Conservation (phyloP, 2,797 vertebrate species). For the Gallirallus australis region DNA sequence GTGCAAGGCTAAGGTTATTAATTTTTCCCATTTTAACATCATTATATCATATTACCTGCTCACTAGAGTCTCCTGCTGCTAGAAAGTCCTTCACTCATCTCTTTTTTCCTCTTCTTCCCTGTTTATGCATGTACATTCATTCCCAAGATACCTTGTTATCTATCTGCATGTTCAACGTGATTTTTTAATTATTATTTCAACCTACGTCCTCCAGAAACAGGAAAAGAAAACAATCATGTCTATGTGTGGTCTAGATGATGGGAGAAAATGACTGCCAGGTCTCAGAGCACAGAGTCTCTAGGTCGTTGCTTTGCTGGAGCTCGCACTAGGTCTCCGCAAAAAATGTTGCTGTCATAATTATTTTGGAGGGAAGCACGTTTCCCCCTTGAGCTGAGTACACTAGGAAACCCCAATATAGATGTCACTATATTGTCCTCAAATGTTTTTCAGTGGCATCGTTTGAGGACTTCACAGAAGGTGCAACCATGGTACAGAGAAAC, state of each 20-base stretch:
- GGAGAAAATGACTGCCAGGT: neutral
- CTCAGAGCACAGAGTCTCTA: neutral
- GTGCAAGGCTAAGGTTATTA: neutral
- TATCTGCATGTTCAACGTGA: neutral
- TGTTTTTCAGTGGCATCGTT: neutral
- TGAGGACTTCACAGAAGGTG: neutral
- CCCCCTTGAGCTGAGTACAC: neutral
- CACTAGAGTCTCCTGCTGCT: neutral
- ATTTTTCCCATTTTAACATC: neutral
- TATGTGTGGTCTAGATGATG: neutral
- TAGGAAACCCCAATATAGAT: neutral
- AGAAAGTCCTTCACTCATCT: neutral
- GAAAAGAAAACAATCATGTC: neutral
- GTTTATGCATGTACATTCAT: neutral
- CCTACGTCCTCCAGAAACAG: neutral
- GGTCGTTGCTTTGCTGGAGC: neutral
- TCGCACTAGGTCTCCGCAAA: neutral
- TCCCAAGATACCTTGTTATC: neutral
- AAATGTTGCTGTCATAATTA: neutral
- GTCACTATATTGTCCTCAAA: neutral
- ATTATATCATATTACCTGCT: neutral
- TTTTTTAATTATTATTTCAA: neutral
- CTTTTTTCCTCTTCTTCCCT: neutral
- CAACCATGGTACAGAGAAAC: neutral
- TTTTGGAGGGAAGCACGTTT: neutral